phyloP scores from a whole-genome alignment of 2,797 vertebrate species.

The Amphiprion clarkii region DNA sequence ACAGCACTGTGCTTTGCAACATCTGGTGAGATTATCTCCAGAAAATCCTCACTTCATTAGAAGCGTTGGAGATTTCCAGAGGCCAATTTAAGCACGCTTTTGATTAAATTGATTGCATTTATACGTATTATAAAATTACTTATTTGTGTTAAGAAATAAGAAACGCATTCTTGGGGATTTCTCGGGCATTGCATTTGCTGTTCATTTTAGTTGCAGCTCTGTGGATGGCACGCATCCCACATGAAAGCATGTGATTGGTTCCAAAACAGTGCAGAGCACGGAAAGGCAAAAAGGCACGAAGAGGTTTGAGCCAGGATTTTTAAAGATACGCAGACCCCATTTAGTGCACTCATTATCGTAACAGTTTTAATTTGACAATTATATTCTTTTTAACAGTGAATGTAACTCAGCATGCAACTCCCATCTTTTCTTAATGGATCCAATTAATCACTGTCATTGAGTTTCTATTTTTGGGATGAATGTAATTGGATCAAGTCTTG shows the following conservation, averaged over 20 bases:
- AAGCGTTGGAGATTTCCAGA: slow-evolving; percentile 56
- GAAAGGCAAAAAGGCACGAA: slow-evolving; percentile 24
- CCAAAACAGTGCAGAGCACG: slow-evolving; percentile 38
- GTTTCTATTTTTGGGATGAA: slow-evolving; percentile 13
- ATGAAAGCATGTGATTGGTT: slow-evolving; percentile 49
- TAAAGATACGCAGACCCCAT: slow-evolving; percentile 55
- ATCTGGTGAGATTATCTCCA: slow-evolving; percentile 71
- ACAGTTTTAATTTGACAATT: slow-evolving; percentile 57
- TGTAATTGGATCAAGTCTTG: too few species aligned
- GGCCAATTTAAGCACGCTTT: slow-evolving; percentile 49
- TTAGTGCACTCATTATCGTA: slow-evolving; percentile 58
- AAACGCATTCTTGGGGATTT: slow-evolving; percentile 56
- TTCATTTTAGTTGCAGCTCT: slow-evolving; percentile 50
- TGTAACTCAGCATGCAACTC: slow-evolving; percentile 23
- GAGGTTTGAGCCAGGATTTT: slow-evolving; percentile 40
- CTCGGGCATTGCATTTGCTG: slow-evolving; percentile 6
- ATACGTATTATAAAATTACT: slow-evolving; percentile 51
- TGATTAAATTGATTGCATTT: slow-evolving; percentile 60
- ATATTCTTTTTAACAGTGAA: slow-evolving; percentile 45
- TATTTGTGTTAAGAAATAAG: slow-evolving; percentile 62
- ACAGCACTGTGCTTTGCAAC: slow-evolving; percentile 46
- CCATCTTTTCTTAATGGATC: slow-evolving; percentile 20
- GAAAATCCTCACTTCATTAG: slow-evolving; percentile 62
- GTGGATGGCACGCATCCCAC: slow-evolving; percentile 29
- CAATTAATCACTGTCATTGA: slow-evolving; percentile 45